phyloP scores from a whole-genome alignment of 92 coral and sea anemone species.

The Montipora capitata region DNA sequence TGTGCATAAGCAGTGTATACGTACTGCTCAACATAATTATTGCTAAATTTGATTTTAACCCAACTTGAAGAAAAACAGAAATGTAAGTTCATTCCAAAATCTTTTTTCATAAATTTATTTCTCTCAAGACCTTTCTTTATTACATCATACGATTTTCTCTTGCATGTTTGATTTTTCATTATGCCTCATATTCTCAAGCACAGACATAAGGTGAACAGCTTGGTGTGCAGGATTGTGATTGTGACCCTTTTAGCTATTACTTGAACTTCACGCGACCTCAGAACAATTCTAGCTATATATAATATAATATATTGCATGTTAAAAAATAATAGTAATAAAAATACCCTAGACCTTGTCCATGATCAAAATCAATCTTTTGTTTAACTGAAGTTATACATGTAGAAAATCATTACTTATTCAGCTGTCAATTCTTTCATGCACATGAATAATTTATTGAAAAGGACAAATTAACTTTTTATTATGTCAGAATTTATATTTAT shows the following conservation, averaged over 20 bases:
- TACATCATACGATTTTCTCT: neutral
- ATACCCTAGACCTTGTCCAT: neutral
- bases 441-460: neutral
- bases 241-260: conserved; percentile 3
- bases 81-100: neutral
- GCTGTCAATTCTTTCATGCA: conserved; percentile 10
- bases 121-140: neutral
- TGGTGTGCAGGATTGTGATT: neutral
- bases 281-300: conserved; percentile 11
- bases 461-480: conserved; percentile 1
- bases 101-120: neutral
- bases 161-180: neutral
- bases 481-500: conserved; percentile 12
- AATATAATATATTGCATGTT: neutral
- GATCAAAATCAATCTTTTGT: neutral
- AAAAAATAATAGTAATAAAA: too few species aligned
- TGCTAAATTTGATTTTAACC: neutral
- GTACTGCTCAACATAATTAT: neutral
- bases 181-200: neutral
- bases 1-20: neutral
- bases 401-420: neutral
- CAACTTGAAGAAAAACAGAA: neutral
- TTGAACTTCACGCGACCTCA: neutral
- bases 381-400: neutral
- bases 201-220: neutral